These are phyloP conservation scores for Dione juno DNA, from an alignment of 2,888 invertebrate species.

Conservation along the genomic window DNA sequence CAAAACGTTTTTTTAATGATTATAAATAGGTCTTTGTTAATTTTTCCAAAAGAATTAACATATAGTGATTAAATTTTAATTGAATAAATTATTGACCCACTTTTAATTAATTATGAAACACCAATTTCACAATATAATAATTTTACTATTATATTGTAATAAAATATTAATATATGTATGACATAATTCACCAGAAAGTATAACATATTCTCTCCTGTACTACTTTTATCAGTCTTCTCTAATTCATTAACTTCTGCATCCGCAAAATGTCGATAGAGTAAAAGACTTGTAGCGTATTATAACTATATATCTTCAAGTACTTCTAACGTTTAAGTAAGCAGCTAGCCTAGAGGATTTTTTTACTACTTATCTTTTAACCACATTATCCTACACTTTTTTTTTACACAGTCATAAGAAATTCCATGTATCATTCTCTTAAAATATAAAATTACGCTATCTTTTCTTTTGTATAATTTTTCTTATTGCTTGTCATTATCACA, in stretches of 20 bases:
- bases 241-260: too few species aligned
- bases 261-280: neutral
- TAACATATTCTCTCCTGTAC: neutral
- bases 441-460: too few species aligned
- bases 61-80: neutral
- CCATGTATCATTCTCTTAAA: too few species aligned
- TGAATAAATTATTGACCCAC: neutral
- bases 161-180: neutral
- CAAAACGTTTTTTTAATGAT: conserved; percentile 6
- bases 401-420: too few species aligned
- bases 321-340: neutral
- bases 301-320: neutral
- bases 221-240: conserved; percentile 1
- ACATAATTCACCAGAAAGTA: neutral
- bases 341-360: neutral
- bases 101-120: neutral
- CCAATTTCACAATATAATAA: neutral
- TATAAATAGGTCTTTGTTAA: conserved; percentile 5
- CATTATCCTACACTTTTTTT: too few species aligned
- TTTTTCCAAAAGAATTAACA: conserved; percentile 4
- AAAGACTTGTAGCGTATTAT: neutral
- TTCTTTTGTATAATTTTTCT: too few species aligned
- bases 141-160: too few species aligned
- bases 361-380: too few species aligned
- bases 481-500: too few species aligned